Percentiles rank a stretch among this genome's conserved stretches.
Evolutionary conservation across 2,113 vertebrate species (phyloP).

Genomic region (Ornithorhynchus anatinus): DNA sequence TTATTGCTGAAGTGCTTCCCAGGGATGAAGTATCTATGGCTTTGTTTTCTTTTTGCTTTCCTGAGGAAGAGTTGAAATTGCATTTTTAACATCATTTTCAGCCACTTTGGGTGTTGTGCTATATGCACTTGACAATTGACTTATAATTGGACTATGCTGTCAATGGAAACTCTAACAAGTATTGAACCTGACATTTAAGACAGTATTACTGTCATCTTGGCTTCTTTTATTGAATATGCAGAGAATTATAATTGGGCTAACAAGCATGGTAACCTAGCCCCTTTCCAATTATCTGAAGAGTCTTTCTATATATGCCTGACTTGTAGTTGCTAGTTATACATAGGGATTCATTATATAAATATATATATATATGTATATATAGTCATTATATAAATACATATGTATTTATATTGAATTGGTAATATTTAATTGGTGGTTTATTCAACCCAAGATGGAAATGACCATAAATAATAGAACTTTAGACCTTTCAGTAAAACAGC

Average conservation of each 20-base stretch:
- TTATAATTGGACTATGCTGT: constrained; percentile 71
- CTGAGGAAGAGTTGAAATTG: constrained; percentile 40
- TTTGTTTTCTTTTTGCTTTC: constrained; percentile 29
- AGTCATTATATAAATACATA: too few species aligned
- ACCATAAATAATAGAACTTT: too few species aligned
- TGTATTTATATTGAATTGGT: not conserved
- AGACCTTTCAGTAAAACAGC: too few species aligned
- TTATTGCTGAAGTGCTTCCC: constrained; percentile 27
- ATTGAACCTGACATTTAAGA: constrained; percentile 76
- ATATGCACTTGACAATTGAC: constrained; percentile 72
- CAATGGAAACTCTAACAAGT: constrained; percentile 66
- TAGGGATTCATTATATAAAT: constrained; percentile 10
- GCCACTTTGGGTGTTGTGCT: constrained; percentile 62
- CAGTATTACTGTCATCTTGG: constrained; percentile 73
- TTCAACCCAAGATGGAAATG: too few species aligned
- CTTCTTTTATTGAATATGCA: constrained; percentile 68
- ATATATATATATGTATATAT: too few species aligned
- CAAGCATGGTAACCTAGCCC: constrained; percentile 68
- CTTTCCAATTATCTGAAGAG: constrained; percentile 68
- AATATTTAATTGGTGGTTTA: not conserved
- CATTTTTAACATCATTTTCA: constrained; percentile 58
- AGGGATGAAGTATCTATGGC: constrained; percentile 12
- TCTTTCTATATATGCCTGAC: constrained; percentile 44
- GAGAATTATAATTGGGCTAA: constrained; percentile 74
- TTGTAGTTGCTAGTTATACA: constrained; percentile 57